Conservation (phyloP, 1,140 invertebrate genomes). For the Hypothenemus hampei region DNA sequence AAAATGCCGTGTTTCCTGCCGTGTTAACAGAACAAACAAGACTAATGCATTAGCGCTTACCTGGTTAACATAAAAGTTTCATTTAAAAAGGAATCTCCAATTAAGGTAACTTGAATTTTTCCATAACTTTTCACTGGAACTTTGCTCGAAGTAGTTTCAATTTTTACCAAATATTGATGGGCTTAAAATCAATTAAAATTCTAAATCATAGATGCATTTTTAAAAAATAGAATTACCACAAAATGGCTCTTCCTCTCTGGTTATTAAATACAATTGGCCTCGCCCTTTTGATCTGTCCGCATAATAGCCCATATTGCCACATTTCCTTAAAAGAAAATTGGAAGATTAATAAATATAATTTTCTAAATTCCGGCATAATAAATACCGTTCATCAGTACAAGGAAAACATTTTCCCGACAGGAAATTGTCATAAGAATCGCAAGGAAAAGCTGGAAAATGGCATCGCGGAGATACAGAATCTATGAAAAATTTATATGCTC, state of each 20-base stretch:
- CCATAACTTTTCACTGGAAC: conserved; percentile 68
- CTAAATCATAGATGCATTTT: neutral
- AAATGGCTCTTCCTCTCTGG: conserved; percentile 87
- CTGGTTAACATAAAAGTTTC: conserved; percentile 85
- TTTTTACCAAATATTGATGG: conserved; percentile 79
- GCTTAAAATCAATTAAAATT: conserved; percentile 48
- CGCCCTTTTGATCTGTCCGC: conserved; percentile 74
- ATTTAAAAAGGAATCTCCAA: conserved; percentile 75
- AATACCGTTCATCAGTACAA: conserved; percentile 50
- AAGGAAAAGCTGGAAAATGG: conserved; percentile 83
- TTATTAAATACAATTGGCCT: conserved; percentile 79
- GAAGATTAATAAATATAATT: neutral
- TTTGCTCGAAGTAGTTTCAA: conserved; percentile 67
- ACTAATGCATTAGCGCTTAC: no score
- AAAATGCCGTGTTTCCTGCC: neutral
- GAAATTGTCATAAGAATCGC: conserved; percentile 80
- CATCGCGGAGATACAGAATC: conserved; percentile 87
- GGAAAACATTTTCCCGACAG: conserved; percentile 69
- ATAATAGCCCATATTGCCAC: conserved; percentile 93
- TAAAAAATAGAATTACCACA: conserved; percentile 59
- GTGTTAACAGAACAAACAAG: no score
- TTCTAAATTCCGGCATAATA: neutral
- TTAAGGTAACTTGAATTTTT: conserved; percentile 74
- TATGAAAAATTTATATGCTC: conserved; percentile 90
- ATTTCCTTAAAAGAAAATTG: conserved; percentile 44